Evolutionary conservation across 2,113 vertebrate genomes (phyloP).

Genomic region (Balaeniceps rex): DNA sequence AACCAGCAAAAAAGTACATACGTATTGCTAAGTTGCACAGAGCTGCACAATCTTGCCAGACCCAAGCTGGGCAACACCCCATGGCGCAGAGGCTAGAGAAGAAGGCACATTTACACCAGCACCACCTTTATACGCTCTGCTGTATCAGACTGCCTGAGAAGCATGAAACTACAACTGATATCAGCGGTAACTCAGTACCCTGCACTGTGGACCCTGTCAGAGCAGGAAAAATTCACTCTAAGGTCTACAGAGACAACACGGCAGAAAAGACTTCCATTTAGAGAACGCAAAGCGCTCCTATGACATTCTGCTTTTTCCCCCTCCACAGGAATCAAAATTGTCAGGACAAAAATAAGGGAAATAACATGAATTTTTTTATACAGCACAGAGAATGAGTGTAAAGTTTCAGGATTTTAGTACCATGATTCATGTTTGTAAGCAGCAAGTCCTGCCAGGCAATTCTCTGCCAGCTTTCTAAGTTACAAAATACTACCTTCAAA

Average conservation of each 20-base stretch:
- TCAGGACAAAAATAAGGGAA: neutral
- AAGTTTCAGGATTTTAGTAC: neutral
- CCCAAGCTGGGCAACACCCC: neutral
- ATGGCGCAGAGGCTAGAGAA: fast-evolving
- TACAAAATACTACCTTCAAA: neutral
- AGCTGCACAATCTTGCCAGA: neutral
- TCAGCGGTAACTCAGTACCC: neutral
- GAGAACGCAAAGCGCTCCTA: neutral
- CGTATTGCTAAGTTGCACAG: fast-evolving
- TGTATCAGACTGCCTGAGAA: fast-evolving
- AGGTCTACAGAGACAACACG: neutral
- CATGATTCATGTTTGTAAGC: neutral
- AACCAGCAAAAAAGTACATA: neutral
- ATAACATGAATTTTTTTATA: neutral
- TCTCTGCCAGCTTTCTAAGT: neutral
- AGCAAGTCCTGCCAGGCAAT: neutral
- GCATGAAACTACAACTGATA: neutral
- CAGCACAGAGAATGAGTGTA: neutral
- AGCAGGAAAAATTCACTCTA: neutral
- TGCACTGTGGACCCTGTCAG: neutral
- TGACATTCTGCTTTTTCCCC: neutral
- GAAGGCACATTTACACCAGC: fast-evolving
- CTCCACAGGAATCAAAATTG: neutral
- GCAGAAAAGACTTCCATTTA: neutral
- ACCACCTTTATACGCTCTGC: fast-evolving